Evolutionary conservation across 2,797 vertebrate species (phyloP).

Genomic region (Clangula hyemalis): DNA sequence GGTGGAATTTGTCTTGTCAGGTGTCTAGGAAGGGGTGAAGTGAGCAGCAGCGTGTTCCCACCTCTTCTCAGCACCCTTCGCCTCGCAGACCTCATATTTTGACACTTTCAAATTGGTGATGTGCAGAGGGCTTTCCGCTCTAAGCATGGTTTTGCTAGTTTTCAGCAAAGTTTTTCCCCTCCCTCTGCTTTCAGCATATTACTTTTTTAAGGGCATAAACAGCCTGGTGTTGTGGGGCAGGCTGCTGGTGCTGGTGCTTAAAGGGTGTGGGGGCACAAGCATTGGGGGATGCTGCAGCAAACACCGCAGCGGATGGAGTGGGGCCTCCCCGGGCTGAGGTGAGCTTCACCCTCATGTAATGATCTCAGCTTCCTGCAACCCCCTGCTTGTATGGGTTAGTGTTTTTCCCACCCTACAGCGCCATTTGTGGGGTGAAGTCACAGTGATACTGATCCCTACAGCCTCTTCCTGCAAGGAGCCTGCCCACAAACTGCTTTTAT

Average conservation of each 20-base stretch:
- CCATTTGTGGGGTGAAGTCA: not conserved
- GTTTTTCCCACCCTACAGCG: not conserved
- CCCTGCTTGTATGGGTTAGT: accelerated
- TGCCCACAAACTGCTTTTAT: not conserved
- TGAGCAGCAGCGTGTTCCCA: not conserved
- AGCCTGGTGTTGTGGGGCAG: not conserved
- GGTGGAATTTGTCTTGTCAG: not conserved
- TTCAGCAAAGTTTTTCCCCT: not conserved
- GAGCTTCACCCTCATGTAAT: not conserved
- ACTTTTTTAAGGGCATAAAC: not conserved
- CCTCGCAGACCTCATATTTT: not conserved
- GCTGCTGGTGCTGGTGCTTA: not conserved
- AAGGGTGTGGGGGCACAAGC: too few relatives aligned
- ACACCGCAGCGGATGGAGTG: not conserved
- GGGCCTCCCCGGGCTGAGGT: not conserved
- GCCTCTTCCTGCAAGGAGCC: not conserved
- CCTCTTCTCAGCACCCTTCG: not conserved
- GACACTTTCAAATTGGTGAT: not conserved
- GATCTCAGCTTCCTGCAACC: not conserved
- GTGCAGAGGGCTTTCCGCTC: not conserved
- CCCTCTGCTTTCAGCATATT: not conserved
- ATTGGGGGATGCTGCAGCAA: not conserved
- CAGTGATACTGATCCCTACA: not conserved
- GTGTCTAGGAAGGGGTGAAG: not conserved
- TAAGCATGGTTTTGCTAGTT: not conserved